Percentiles rank a stretch among this genome's conserved stretches.
Evolutionary conservation across 64 coral and sea anemone species (phyloP).

Genomic region (Montipora sp.): DNA sequence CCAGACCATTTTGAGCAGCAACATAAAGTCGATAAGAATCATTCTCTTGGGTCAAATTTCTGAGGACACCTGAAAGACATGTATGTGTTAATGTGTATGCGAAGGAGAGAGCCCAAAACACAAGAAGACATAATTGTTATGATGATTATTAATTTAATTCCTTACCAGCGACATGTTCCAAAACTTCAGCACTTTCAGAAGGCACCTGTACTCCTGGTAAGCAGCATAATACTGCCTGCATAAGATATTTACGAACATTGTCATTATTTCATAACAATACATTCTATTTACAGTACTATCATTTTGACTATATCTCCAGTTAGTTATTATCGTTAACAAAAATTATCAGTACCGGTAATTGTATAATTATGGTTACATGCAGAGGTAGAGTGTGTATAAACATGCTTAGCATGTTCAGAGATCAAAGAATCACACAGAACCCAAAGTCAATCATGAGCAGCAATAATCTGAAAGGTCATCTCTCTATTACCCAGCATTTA

Average conservation of each 20-base stretch:
- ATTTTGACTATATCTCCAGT: too few species aligned
- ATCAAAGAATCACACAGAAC: too few species aligned
- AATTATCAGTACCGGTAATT: too few species aligned
- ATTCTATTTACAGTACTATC: background rate
- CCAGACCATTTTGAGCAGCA: slow-evolving; percentile 61
- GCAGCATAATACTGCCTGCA: slow-evolving; percentile 80
- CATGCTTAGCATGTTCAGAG: too few species aligned
- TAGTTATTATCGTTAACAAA: too few species aligned
- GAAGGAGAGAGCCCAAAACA: too few species aligned
- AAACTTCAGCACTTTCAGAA: slow-evolving; percentile 53
- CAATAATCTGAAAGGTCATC: too few species aligned
- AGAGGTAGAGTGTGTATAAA: too few species aligned
- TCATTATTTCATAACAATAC: background rate
- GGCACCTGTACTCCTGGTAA: slow-evolving; percentile 79
- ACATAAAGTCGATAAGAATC: slow-evolving; percentile 60
- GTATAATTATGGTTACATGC: too few species aligned
- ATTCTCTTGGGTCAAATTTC: slow-evolving; percentile 75
- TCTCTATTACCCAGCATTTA: too few species aligned
- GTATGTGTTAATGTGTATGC: background rate
- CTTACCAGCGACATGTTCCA: slow-evolving; percentile 86
- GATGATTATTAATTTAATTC: background rate
- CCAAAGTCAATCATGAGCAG: too few species aligned
- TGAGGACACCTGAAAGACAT: slow-evolving; percentile 72
- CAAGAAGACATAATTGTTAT: too few species aligned
- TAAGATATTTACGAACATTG: background rate